A percentile compares a stretch with the other conserved stretches of the same genome.
Conservation (phyloP, 1,140 invertebrate genomes). For the Mylabris phalerata region DNA sequence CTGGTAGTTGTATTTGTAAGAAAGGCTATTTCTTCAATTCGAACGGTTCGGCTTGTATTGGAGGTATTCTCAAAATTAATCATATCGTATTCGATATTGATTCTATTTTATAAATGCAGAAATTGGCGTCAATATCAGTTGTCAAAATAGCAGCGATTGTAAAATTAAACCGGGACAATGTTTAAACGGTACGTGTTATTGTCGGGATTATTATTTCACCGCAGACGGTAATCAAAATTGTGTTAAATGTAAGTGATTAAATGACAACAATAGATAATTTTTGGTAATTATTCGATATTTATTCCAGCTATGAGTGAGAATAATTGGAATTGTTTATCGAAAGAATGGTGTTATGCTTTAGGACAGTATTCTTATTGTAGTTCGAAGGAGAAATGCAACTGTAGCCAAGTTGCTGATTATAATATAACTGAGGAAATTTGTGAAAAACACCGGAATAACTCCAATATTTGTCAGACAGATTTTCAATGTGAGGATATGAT, state of each 20-base stretch:
- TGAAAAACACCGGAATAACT: background rate
- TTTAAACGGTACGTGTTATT: slow-evolving; percentile 3
- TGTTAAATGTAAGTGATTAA: slow-evolving; percentile 8
- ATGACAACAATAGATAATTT: too few relatives aligned
- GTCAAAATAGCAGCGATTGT: slow-evolving; percentile 1
- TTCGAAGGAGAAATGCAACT: background rate
- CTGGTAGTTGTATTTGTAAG: slow-evolving; percentile 3
- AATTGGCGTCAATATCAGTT: background rate
- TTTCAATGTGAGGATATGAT: background rate
- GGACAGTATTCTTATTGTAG: background rate
- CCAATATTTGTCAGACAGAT: background rate
- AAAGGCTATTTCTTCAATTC: slow-evolving; percentile 2
- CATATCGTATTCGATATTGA: too few relatives aligned
- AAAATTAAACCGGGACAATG: slow-evolving; percentile 1
- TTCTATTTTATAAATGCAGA: background rate
- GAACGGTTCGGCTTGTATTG: slow-evolving; percentile 1
- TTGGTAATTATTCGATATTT: background rate
- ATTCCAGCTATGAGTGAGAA: slow-evolving; percentile 7
- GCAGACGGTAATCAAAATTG: slow-evolving; percentile 3
- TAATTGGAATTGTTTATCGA: slow-evolving; percentile 7
- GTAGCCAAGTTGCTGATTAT: slow-evolving; percentile 3
- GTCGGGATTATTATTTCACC: slow-evolving; percentile 9
- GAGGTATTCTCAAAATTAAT: too few relatives aligned
- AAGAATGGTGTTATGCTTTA: slow-evolving; percentile 7
- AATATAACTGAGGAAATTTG: background rate